Percentiles rank a stretch among this genome's conserved stretches.
phyloP scores from a whole-genome alignment of 30 jellyfish, hydroid and myxozoan genomes.

The Chironex yamaguchii region DNA sequence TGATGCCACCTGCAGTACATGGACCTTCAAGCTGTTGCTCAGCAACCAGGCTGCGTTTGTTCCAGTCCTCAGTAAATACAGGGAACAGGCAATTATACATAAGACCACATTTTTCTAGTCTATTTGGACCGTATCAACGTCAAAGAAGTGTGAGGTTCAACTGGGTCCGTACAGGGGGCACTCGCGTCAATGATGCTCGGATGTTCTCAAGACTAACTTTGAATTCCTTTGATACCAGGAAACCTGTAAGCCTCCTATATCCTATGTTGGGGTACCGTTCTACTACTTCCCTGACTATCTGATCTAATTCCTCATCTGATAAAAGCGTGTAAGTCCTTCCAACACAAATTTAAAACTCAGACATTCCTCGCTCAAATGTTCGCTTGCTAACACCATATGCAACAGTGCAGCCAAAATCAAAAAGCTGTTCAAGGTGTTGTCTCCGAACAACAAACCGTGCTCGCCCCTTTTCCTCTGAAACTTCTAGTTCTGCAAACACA shows the following conservation, averaged over 20 bases:
- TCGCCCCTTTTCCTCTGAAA: conserved; percentile 28
- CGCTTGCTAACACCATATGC: conserved; percentile 11
- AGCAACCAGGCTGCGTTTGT: no score
- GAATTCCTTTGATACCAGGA: conserved; percentile 26
- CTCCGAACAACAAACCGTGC: conserved; percentile 31
- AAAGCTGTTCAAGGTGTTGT: conserved; percentile 1
- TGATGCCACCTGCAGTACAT: no score
- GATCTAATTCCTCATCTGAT: conserved; percentile 43
- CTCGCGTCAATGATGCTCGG: conserved; percentile 31
- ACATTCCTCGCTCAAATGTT: conserved; percentile 42
- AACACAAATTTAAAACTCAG: neutral
- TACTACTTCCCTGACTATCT: neutral
- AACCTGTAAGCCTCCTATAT: conserved; percentile 26
- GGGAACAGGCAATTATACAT: no score
- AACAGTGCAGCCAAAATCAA: conserved; percentile 12
- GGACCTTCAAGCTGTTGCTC: no score
- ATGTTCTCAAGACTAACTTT: neutral
- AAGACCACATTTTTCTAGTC: no score
- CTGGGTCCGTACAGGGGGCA: no score
- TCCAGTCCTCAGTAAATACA: no score
- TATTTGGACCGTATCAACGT: no score
- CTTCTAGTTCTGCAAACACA: neutral
- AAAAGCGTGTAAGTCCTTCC: conserved; percentile 1
- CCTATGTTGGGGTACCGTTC: conserved; percentile 33
- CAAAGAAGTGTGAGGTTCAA: no score